Conservation (phyloP, 92 coral and sea anemone species). For the Galaxea fascicularis region DNA sequence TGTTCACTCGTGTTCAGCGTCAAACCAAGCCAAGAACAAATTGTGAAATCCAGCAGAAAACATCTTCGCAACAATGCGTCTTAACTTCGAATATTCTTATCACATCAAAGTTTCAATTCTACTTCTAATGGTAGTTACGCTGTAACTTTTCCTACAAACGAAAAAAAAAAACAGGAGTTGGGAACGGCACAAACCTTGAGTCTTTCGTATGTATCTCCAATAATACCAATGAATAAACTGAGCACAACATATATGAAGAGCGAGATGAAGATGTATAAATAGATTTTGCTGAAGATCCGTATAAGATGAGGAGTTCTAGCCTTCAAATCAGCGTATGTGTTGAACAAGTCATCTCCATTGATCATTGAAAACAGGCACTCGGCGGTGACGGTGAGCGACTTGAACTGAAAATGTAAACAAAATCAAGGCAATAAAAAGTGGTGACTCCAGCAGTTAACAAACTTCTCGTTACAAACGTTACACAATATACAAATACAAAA, state of each 20-base stretch:
- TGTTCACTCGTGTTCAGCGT: no score
- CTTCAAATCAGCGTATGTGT: constrained; percentile 68
- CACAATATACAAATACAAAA: no score
- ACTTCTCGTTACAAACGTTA: no score
- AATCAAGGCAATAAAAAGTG: not conserved
- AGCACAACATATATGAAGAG: constrained; percentile 96
- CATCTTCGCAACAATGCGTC: no score
- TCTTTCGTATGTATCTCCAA: constrained; percentile 93
- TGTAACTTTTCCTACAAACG: not conserved
- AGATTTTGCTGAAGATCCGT: constrained; percentile 93
- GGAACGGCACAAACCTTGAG: constrained; percentile 70
- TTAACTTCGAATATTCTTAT: no score
- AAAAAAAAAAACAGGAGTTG: not conserved
- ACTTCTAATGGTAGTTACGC: no score
- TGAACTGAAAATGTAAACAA: constrained; percentile 63
- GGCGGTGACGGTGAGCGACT: constrained; percentile 73
- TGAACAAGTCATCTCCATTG: constrained; percentile 95
- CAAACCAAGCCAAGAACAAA: no score
- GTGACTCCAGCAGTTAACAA: no score
- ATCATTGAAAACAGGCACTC: constrained; percentile 92
- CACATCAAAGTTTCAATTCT: no score
- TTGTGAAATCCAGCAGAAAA: no score
- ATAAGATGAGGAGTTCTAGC: constrained; percentile 41
- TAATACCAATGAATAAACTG: constrained; percentile 96
- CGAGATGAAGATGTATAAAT: constrained; percentile 83